Base-by-base conservation (phyloP, 1,140 invertebrate genomes). In the Ladona fulva region DNA sequence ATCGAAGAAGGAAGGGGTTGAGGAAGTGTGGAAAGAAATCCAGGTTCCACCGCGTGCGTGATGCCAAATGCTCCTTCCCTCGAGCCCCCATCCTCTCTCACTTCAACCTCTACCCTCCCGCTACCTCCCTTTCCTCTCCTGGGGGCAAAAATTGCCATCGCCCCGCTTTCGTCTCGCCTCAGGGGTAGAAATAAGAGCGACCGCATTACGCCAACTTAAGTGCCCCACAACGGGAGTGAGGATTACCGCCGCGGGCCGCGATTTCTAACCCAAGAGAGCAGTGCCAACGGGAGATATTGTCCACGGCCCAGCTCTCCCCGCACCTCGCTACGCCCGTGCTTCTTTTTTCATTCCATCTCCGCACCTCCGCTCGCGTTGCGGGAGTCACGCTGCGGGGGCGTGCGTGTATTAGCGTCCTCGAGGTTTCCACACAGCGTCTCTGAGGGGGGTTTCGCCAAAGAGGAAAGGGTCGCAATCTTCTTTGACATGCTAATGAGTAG, bases 181-280 rank as follows among this genome's bases (percentile, higher is more conserved):
- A 12, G 16, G 52, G 52, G 52, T 12, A 6, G 52, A 12, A 19
- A 66, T 12, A 12, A 22, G 52, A 66, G 52, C 52, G 52, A 66
- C 52, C 52, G 52, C 52, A 66, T 66, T 66, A 66, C 44, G 44
- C 44, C 44, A 19, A 52, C 52, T 66, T 66, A 66, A 66, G 52
- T 66, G 52, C 52, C 52, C 52, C n/a, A 19, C 52, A 6, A 3
- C 1, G 3, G 29, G 29, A 8, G 3, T 37, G 29, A 37, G 29
- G 29, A 37, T 37, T 37, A 37, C 29, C 29, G 29, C 29, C 29
- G 1, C 29, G 29, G 29, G 29, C 29, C 29, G 1, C 29, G 29
- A 5, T 37, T 37, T 37, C 29, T 37, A 37, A 37, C 29, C 8
- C 29, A 1, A 37, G 29, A 37, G 29, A 37, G n/a, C n/a, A n/a